Evolutionary conservation across 2,113 vertebrate genomes (phyloP).

Genomic region (Osmerus mordax): DNA sequence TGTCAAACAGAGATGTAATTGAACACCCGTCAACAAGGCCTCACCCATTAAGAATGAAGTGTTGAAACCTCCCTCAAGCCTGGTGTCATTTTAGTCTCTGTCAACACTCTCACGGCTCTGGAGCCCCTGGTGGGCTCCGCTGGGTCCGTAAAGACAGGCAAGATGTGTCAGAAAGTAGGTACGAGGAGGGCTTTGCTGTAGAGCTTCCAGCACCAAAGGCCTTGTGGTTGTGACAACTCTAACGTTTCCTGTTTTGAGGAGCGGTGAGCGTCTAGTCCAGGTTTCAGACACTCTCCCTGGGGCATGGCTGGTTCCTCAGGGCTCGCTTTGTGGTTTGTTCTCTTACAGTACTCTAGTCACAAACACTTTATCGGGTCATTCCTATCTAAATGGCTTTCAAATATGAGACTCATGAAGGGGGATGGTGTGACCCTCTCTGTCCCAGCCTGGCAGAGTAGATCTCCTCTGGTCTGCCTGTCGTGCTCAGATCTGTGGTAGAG

Average conservation of each 20-base stretch:
- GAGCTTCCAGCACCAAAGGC: too few relatives aligned
- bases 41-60: conserved; percentile 33
- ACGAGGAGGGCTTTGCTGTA: too few relatives aligned
- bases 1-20: too few relatives aligned
- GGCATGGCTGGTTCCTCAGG: too few relatives aligned
- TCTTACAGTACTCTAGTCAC: conserved; percentile 26
- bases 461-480: conserved; percentile 20
- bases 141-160: too few relatives aligned
- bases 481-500: conserved; percentile 31
- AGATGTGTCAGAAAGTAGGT: too few relatives aligned
- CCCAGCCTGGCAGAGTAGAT: conserved; percentile 29
- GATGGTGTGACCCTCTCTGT: not conserved
- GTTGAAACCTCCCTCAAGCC: conserved; percentile 47
- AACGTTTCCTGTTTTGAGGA: too few relatives aligned
- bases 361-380: conserved; percentile 43
- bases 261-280: too few relatives aligned
- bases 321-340: conserved; percentile 18
- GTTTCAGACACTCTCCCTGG: too few relatives aligned
- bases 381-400: conserved; percentile 40
- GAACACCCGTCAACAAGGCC: not conserved
- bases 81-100: conserved; percentile 39
- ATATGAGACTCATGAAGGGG: conserved; percentile 10
- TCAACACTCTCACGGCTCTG: conserved; percentile 34
- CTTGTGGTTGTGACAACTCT: too few relatives aligned
- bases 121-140: too few relatives aligned